Conservation (phyloP, 1,140 invertebrate genomes). For the Zaprionus ornatus region DNA sequence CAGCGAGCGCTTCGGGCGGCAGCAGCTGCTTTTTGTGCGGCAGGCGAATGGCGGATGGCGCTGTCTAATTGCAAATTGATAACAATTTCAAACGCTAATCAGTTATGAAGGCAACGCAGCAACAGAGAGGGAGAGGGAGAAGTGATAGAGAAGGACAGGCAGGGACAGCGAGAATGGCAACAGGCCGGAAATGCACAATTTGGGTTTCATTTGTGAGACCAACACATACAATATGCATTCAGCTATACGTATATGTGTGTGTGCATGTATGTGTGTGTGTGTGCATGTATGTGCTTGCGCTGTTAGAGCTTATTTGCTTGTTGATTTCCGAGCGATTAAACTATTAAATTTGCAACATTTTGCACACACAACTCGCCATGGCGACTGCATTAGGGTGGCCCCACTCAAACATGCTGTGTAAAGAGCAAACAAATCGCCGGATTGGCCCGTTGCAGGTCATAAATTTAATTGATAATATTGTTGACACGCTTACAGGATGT, state of each 20-base stretch:
- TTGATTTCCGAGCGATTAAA: conserved; percentile 51
- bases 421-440: conserved; percentile 30
- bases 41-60: neutral
- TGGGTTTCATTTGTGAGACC: conserved; percentile 61
- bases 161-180: neutral
- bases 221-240: conserved; percentile 30
- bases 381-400: conserved; percentile 27
- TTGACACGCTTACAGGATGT: conserved; percentile 60
- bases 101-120: conserved; percentile 49
- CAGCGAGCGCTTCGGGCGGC: conserved; percentile 36
- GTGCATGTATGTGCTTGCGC: neutral
- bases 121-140: neutral
- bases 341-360: conserved; percentile 60
- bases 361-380: neutral
- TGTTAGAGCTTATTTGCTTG: conserved; percentile 32
- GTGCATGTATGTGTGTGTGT: neutral
- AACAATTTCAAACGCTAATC: conserved; percentile 74
- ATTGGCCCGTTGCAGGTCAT: conserved; percentile 33
- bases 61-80: conserved; percentile 74
- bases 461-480: conserved; percentile 76
- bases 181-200: conserved; percentile 64
- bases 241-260: neutral
- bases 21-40: conserved; percentile 60
- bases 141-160: neutral
- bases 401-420: neutral